Base-by-base conservation (phyloP, 2,113 vertebrate species). In the Poeciliopsis turrubarensis region DNA sequence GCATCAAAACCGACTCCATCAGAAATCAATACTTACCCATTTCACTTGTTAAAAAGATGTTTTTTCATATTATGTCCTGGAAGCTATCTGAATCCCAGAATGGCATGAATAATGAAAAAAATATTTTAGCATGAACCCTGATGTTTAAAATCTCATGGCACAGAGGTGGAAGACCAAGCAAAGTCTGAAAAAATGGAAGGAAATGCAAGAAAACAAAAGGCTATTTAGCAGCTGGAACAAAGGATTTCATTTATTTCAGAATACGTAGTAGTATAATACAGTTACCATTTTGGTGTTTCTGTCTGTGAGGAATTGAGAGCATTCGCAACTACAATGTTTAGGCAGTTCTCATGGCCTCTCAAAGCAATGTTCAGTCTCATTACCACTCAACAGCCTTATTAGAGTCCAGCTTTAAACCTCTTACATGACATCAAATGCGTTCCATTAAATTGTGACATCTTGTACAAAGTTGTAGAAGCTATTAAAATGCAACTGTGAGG, bases 321-420 rank as follows among this genome's bases (percentile, higher is more conserved):
- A 73, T 81, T 82, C 75, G 83, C 61, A 61, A 76, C 73, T 25
- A 60, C 39, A 75, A 72, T 78, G 82, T 89, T 86, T 85, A 78
- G 89, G 74, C 75, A 79, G 72, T 77, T 89, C 89, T 77, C 84
- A 73, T 77, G 80, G 81, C 68, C 86, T 86, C 82, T 83, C 81
- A 83, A 81, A 85, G 80, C 82, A 79, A 87, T 85, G 87, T 89
- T 89, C 86, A 85, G 87, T 89, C 82, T 93, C 86, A 92, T 94
- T 94, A 93, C 79, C 84, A 82, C 87, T 87, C 92, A 89, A 93
- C 86, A 22, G 79, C 85, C 89, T 89, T 91, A 92, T 93, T 92
- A 93, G 89, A 80, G 86, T 90, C 79, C 85, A 84, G 88, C 73
- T 83, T 82, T 86, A 80, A 87, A 87, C 83, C 90, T 77, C 79